Percentiles rank a stretch among this genome's conserved stretches.
Conservation (phyloP, 2,888 invertebrate genomes). For the Venusia cambrica region DNA sequence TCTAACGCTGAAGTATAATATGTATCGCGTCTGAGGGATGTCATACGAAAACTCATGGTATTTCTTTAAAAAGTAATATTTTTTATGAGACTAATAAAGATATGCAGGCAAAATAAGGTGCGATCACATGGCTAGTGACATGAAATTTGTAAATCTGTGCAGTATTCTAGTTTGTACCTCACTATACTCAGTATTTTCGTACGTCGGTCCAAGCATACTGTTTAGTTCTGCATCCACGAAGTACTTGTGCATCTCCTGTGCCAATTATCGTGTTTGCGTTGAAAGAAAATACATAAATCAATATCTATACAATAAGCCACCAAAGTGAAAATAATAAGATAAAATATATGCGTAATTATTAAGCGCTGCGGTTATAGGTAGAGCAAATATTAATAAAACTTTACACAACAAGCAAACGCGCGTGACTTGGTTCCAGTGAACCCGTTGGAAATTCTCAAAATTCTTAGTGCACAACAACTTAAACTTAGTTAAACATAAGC, state of each 20-base stretch:
- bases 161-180: conserved; percentile 61
- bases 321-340: conserved; percentile 29
- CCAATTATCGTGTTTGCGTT: conserved; percentile 76
- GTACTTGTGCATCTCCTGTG: conserved; percentile 89
- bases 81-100: too few species aligned
- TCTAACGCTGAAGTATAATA: too few species aligned
- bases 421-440: too few species aligned
- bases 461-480: too few species aligned
- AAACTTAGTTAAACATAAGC: too few species aligned
- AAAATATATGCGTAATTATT: conserved; percentile 22
- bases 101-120: conserved; percentile 9
- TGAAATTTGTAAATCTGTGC: conserved; percentile 31
- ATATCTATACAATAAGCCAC: conserved; percentile 33
- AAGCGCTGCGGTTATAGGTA: conserved; percentile 7
- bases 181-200: conserved; percentile 78
- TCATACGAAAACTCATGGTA: too few species aligned
- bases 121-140: conserved; percentile 31
- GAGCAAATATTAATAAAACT: too few species aligned
- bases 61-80: too few species aligned
- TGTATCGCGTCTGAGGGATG: too few species aligned
- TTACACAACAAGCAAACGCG: too few species aligned
- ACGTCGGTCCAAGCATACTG: conserved; percentile 85
- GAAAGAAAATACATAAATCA: conserved; percentile 71
- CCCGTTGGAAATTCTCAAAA: too few species aligned
- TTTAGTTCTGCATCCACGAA: conserved; percentile 91